Percentiles rank a stretch among this genome's conserved stretches.
Evolutionary conservation across 2,888 invertebrate genomes (phyloP).

Genomic region (Drosophila picticornis): DNA sequence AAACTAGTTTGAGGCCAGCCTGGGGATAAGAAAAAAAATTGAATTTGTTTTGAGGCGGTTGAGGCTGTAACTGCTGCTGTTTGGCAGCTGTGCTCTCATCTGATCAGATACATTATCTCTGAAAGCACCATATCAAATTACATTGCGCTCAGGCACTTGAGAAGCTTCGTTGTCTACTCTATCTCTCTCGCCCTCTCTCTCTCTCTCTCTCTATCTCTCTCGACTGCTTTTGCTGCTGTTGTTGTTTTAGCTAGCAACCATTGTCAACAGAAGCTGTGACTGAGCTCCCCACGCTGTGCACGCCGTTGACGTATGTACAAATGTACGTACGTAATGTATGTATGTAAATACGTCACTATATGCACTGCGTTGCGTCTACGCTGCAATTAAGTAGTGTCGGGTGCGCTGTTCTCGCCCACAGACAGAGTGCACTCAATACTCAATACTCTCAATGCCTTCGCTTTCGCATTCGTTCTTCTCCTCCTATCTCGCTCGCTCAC

Average conservation of each 20-base stretch:
- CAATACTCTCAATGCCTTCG: slow-evolving; percentile 1
- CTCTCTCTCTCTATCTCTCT: not conserved
- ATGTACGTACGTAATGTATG: not conserved
- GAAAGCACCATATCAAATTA: slow-evolving; percentile 51
- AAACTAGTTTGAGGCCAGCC: slow-evolving; percentile 57
- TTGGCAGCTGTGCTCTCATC: slow-evolving; percentile 43
- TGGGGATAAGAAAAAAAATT: slow-evolving; percentile 16
- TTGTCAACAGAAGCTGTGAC: not conserved
- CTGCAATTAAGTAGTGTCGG: not conserved
- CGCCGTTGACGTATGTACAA: not conserved
- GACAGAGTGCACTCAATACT: not conserved
- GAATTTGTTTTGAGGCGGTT: not conserved
- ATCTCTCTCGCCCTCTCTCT: not conserved
- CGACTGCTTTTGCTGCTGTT: slow-evolving; percentile 6
- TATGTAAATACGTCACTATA: not conserved
- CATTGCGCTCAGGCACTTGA: slow-evolving; percentile 42
- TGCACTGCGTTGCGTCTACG: not conserved
- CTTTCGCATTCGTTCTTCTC: not conserved
- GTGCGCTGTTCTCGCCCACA: not conserved
- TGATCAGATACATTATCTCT: slow-evolving; percentile 38
- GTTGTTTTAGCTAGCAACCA: not conserved
- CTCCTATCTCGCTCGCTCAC: not conserved
- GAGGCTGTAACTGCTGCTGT: slow-evolving; percentile 29
- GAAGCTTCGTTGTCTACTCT: slow-evolving; percentile 38
- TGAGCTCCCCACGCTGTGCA: slow-evolving; percentile 2